A percentile compares a stretch with the other conserved stretches of the same genome.
Evolutionary conservation across 2,113 vertebrate species (phyloP).

Genomic region (Coturnix japonica): DNA sequence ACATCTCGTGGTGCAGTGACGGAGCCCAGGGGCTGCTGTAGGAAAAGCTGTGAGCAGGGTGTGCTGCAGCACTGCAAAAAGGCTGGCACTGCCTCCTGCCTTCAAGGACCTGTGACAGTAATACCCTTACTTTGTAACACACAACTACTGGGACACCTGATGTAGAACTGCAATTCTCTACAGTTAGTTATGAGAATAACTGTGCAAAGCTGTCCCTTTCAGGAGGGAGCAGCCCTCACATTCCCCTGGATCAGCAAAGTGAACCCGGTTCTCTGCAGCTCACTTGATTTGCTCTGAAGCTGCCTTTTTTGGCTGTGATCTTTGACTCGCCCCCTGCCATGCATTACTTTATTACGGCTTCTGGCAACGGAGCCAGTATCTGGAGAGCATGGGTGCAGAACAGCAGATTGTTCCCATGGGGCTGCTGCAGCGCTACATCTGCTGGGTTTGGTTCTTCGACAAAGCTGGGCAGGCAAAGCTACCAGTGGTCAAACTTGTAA

Average conservation of each 20-base stretch:
- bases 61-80: not conserved
- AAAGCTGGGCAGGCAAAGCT: not conserved
- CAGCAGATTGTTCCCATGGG: not conserved
- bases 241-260: not conserved
- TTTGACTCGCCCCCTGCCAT: not conserved
- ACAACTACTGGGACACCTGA: not conserved
- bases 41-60: not conserved
- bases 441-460: not conserved
- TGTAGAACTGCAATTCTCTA: not conserved
- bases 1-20: no score
- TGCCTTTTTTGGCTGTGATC: not conserved
- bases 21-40: not conserved
- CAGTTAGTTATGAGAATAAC: not conserved
- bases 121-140: not conserved
- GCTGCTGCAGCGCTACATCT: not conserved
- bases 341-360: not conserved
- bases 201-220: not conserved
- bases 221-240: not conserved
- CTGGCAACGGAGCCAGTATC: not conserved
- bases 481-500: not conserved
- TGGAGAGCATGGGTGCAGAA: fast-evolving
- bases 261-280: not conserved
- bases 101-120: not conserved
- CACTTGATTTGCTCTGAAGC: not conserved
- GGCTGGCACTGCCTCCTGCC: not conserved